Evolutionary conservation across 23 tunicate species (phyloP).

Genomic region (Trididemnum nubilum): DNA sequence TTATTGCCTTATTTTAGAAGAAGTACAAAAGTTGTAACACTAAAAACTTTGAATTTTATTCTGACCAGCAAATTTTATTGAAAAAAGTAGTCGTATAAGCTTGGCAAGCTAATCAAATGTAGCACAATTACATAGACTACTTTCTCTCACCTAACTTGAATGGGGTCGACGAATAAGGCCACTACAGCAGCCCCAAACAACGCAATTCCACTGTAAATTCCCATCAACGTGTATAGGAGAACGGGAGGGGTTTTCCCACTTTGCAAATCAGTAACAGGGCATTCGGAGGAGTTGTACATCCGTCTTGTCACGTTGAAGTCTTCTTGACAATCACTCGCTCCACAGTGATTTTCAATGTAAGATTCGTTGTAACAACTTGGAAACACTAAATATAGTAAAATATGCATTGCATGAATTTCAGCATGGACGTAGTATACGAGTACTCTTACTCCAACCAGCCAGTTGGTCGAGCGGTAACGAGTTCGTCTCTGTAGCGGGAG

Average conservation of each 20-base stretch:
- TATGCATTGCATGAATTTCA: not conserved
- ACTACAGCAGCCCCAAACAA: slow-evolving; percentile 62
- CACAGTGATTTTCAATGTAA: slow-evolving; percentile 63
- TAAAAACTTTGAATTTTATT: too few species aligned
- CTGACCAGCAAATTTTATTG: too few species aligned
- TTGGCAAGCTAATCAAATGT: too few species aligned
- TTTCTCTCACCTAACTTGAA: slow-evolving; percentile 68
- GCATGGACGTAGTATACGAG: too few species aligned
- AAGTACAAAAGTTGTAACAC: too few species aligned
- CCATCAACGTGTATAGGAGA: slow-evolving; percentile 83
- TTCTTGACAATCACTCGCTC: slow-evolving; percentile 75
- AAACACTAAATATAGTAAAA: slow-evolving; percentile 38
- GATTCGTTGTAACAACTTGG: slow-evolving; percentile 57
- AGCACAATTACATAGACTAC: too few species aligned
- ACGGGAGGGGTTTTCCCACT: not conserved
- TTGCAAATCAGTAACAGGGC: slow-evolving; percentile 13
- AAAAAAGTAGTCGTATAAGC: too few species aligned
- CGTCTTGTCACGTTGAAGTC: slow-evolving; percentile 29
- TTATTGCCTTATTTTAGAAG: too few species aligned
- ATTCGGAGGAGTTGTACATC: slow-evolving; percentile 29
- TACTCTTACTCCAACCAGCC: too few species aligned
- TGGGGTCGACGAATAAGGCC: slow-evolving; percentile 63
- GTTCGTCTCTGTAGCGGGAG: too few species aligned
- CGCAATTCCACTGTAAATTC: slow-evolving; percentile 84
- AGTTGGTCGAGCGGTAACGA: too few species aligned